Percentiles rank a stretch among this genome's conserved stretches.
phyloP scores from a whole-genome alignment of 2,113 vertebrate genomes.

The Alectura lathami region DNA sequence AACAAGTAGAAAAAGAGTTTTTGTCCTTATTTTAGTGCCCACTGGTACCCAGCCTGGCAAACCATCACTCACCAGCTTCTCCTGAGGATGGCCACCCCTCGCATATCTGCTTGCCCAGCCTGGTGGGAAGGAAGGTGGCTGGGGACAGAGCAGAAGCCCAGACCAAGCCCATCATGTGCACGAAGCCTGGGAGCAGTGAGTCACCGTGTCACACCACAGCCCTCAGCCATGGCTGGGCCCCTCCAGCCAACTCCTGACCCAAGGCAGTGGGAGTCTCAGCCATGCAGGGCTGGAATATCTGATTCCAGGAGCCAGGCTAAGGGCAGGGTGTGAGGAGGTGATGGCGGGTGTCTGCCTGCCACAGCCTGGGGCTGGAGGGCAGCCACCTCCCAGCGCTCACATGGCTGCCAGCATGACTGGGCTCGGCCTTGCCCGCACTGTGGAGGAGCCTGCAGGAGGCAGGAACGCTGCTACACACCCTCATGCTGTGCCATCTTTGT shows the following conservation, averaged over 20 bases:
- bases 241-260: slow-evolving; percentile 10
- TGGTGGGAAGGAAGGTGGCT: background rate
- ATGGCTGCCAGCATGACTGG: slow-evolving; percentile 14
- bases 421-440: background rate
- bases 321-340: slow-evolving; percentile 33
- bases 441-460: background rate
- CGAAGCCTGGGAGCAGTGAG: background rate
- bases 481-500: background rate
- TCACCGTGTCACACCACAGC: slow-evolving; percentile 7
- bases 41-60: background rate
- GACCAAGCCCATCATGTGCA: background rate
- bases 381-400: background rate
- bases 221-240: background rate
- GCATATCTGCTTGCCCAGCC: background rate
- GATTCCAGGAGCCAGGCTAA: slow-evolving; percentile 35
- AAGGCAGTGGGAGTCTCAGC: slow-evolving; percentile 1
- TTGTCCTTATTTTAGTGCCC: background rate
- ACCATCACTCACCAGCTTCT: accelerated
- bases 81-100: background rate
- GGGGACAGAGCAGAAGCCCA: background rate
- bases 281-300: background rate
- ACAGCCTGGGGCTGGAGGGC: background rate
- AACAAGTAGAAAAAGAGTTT: background rate
- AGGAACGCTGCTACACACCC: background rate
- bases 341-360: slow-evolving; percentile 31